Conservation (phyloP, 2,797 vertebrate species). For the Clamator glandarius region DNA sequence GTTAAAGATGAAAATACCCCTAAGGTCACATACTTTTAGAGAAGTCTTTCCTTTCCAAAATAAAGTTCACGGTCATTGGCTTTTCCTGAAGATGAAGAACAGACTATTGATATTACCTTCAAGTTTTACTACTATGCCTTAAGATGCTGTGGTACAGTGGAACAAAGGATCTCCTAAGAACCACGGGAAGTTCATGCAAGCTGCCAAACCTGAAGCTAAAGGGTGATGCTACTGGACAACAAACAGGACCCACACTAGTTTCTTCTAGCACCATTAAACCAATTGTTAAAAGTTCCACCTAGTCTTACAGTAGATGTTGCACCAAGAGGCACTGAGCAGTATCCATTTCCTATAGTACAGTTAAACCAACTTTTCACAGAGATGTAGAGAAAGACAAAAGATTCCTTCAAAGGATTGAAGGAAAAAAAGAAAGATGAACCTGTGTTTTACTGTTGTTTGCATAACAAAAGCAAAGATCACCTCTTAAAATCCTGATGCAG, state of each 20-base stretch:
- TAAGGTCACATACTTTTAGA: neutral
- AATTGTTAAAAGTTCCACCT: conserved; percentile 11
- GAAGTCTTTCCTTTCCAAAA: neutral
- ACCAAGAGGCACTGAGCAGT: neutral
- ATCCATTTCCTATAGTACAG: neutral
- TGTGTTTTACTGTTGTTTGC: neutral
- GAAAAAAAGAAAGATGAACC: neutral
- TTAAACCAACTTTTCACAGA: neutral
- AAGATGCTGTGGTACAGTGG: neutral
- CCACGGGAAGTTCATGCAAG: neutral
- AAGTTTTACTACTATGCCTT: neutral
- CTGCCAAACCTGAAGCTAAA: neutral
- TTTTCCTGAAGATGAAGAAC: neutral
- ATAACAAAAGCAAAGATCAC: neutral
- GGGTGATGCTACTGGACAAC: neutral
- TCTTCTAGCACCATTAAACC: neutral
- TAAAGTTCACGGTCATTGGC: neutral
- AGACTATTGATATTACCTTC: neutral
- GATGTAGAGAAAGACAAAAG: neutral
- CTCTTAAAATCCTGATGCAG: neutral
- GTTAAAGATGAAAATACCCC: neutral
- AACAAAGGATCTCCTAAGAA: neutral
- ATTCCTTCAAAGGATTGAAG: neutral
- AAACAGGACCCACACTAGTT: neutral
- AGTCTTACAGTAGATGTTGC: neutral